A percentile compares a stretch with the other conserved stretches of the same genome.
Conservation (phyloP, 2,797 vertebrate species). For the Todus mexicanus region DNA sequence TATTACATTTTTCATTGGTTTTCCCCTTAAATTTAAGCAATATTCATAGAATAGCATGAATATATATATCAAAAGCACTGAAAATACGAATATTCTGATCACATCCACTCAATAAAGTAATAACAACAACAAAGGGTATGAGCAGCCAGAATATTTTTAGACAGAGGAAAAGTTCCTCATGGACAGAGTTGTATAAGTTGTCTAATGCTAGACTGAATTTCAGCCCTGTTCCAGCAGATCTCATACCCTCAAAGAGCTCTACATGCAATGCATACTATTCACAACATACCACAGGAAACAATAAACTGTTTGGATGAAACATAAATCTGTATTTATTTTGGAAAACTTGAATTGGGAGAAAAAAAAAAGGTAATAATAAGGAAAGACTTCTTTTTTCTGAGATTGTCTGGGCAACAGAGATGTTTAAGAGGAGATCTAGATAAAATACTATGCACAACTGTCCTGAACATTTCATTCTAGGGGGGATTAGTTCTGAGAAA, state of each 20-base stretch:
- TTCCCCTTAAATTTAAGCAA: not conserved
- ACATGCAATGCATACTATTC: not conserved
- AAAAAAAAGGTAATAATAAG: not conserved
- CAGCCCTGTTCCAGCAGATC: not conserved
- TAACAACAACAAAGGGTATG: not conserved
- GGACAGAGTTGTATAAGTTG: not conserved
- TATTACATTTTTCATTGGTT: not conserved
- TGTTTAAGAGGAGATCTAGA: not conserved
- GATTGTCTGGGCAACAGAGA: not conserved
- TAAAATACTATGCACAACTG: not conserved
- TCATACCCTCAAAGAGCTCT: not conserved
- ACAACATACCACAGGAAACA: not conserved
- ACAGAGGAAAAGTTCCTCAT: not conserved
- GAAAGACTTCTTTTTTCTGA: not conserved
- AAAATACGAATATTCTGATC: not conserved
- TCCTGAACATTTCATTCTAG: not conserved
- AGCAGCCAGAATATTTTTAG: not conserved
- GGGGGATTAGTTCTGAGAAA: not conserved
- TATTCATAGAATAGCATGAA: not conserved
- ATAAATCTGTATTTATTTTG: not conserved
- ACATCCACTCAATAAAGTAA: not conserved
- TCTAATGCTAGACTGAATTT: not conserved
- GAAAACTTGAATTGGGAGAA: not conserved
- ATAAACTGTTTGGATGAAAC: not conserved
- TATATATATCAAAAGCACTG: not conserved